A percentile compares a stretch with the other conserved stretches of the same genome.
Evolutionary conservation across 2,113 vertebrate species (phyloP).

Genomic region (Clinocottus analis): DNA sequence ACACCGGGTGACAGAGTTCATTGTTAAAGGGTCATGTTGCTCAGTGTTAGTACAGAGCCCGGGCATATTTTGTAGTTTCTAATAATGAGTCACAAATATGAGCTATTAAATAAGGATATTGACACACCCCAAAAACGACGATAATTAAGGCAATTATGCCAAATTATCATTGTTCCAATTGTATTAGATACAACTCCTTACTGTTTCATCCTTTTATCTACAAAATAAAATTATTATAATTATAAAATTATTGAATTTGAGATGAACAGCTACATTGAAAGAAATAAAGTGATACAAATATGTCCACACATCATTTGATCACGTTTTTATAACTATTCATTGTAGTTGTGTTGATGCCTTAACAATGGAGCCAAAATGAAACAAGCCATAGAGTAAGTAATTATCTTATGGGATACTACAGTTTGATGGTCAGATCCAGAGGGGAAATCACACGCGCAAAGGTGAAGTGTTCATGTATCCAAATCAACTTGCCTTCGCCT

Average conservation of each 20-base stretch:
- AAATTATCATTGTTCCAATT: background rate
- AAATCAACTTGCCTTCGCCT: background rate
- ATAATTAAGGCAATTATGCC: background rate
- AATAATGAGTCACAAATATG: background rate
- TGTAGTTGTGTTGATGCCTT: background rate
- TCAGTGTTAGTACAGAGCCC: background rate
- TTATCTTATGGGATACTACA: background rate
- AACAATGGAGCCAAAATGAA: background rate
- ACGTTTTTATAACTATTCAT: background rate
- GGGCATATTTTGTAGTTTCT: background rate
- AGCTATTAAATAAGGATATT: background rate
- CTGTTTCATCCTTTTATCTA: background rate
- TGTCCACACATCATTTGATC: background rate
- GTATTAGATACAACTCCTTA: background rate
- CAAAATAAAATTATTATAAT: background rate
- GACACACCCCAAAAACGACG: background rate
- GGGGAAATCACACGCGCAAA: background rate
- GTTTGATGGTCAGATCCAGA: background rate
- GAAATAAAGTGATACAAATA: background rate
- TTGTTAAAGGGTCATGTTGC: background rate
- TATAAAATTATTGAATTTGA: background rate
- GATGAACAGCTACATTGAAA: background rate
- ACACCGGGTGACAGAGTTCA: conserved; percentile 13
- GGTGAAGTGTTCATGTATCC: background rate
- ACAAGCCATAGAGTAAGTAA: background rate